Base-by-base conservation (phyloP, 2,113 vertebrate genomes). In the Recurvirostra avosetta region DNA sequence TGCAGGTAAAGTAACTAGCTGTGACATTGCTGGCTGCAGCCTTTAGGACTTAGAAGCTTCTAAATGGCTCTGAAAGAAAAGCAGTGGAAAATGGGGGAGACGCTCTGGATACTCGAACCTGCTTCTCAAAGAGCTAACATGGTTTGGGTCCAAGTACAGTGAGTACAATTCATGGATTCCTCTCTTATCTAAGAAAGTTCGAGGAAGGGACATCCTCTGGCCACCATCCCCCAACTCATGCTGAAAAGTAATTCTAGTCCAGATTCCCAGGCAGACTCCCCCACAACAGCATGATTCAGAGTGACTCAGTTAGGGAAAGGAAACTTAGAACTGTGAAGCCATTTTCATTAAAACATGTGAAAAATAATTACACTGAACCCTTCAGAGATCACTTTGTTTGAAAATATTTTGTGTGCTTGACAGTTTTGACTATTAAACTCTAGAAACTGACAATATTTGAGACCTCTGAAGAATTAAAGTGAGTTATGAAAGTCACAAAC, bases 331-430 rank as follows among this genome's bases (percentile, higher is more conserved):
- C 80, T 94, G 95, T 79, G 92, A 97, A 97, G 91, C 84, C 92
- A 58, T 96, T 96, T 96, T 95, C 97, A 96, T 97, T 95, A 97
- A 95, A 97, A 97, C 92, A 88, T 45, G 90, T 96, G 97, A 95
- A 96, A 96, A 96, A 97, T 94, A 97, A 97, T 97, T 97, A 97
- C 77, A 80, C 32, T 26, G 66, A 97, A 91, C 80, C 77, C 94
- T 95, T 97, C 41, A 85, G 96, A 96, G 97, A 97, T 96, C 91
- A 95, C 92, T 97, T 95, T 94, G 96, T 96, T 97, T 97, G 96
- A 96, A 97, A 97, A 96, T 95, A 97, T 89, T 97, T 95, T 95
- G 91, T 97, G 91, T 58, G 80, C 89, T 89, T 97, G 97, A 95
- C 96, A 97, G 96, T 88, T 96, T 91, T 84, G 89, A 95, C 83